Evolutionary conservation across 2,888 invertebrate species (phyloP), one percentile per base, ranked within the genome.

Genomic region (Cantharis rufa): DNA sequence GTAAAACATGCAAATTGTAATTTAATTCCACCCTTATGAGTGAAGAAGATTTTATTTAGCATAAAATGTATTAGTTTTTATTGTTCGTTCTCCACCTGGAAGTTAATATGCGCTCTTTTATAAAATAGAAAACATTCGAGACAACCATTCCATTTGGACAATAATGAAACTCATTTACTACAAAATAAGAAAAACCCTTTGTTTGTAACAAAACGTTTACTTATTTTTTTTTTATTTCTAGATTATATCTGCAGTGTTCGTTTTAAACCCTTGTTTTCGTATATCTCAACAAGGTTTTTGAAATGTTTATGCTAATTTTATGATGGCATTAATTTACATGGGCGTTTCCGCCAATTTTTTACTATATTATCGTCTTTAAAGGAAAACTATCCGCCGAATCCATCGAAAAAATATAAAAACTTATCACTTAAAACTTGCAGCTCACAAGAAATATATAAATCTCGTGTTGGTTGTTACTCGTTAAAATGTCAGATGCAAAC

Each of bases 151-250:
- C 72, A 72, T 72, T 72, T 72, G 72, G 72, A 68, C 72, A 61
- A 68, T 72, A 72, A 72, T 72, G 72, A 72, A 68, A 72, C 72
- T 64, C 72, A 68, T 72, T 72, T 72, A 72, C 16, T 72, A 72
- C 68, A 68, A 72, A 72, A 69, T 72, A 48, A 48, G 48, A 48
- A 48, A 48, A 48, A 48, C 48, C 72, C 72, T 68, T 72, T 72
- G 72, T 72, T 72, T 62, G 21, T 69, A 72, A 61, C 68, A 62
- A 24, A 48, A 68, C 61, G 21, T 62, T 68, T 68, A 24, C 27
- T 68, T 68, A 15, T 21, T 15, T 68, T 68, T n/a, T 48, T 48
- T 68, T 68, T 24, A 24, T 68, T 21, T 27, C 0, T 68, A 13
- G 68, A 24, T 27, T 27, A 27, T 68, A 15, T 15, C 27, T 68